Evolutionary conservation across 2,888 invertebrate species (phyloP).

Genomic region (Drosophila multiciliata): DNA sequence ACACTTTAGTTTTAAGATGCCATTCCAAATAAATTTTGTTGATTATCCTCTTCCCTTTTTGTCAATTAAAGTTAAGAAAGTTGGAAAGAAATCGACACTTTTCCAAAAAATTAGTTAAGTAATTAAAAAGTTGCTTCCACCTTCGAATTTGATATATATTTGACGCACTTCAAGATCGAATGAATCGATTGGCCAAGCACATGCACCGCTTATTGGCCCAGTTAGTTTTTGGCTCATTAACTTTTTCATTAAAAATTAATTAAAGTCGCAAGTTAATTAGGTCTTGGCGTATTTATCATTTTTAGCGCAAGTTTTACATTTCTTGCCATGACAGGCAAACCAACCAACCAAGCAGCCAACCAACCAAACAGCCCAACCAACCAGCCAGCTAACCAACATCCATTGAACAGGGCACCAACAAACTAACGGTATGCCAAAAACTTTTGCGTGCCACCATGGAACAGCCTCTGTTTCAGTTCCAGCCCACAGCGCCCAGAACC

Average conservation of each 20-base stretch:
- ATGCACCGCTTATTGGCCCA: constrained; percentile 47
- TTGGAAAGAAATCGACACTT: neutral
- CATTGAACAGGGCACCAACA: constrained; percentile 51
- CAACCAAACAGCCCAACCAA: neutral
- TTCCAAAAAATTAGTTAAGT: neutral
- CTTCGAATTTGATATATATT: neutral
- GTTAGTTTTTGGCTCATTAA: constrained; percentile 78
- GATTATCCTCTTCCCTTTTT: neutral
- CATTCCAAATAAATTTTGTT: neutral
- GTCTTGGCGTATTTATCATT: constrained; percentile 81
- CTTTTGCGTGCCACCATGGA: constrained; percentile 62
- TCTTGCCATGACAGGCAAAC: constrained; percentile 69
- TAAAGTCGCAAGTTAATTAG: constrained; percentile 81
- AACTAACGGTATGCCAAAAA: constrained; percentile 72
- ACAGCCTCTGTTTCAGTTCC: constrained; percentile 1
- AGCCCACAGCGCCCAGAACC: neutral
- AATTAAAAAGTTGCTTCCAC: neutral
- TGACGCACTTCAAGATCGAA: neutral
- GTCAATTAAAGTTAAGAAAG: neutral
- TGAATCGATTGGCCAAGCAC: constrained; percentile 37
- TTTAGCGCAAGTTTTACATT: constrained; percentile 79
- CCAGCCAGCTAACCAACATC: constrained; percentile 1
- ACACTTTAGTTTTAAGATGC: neutral
- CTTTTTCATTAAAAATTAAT: constrained; percentile 81
- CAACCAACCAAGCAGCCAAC: constrained; percentile 15